Evolutionary conservation across 2,888 invertebrate species (phyloP), one percentile per base, ranked within the genome.

Genomic region (Pachydiplax longipennis): DNA sequence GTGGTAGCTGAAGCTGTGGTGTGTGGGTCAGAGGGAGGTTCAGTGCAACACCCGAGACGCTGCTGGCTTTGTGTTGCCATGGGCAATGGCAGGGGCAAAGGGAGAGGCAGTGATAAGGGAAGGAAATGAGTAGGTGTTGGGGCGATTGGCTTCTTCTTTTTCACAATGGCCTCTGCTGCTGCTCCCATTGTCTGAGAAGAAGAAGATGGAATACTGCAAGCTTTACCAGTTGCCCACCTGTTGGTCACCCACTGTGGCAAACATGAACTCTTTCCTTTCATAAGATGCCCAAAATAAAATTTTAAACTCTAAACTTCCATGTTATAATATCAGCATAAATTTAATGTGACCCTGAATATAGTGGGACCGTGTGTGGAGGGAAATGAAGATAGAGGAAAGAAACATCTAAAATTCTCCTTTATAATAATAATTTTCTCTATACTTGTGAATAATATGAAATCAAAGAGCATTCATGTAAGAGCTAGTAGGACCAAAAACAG

Each of bases 141-240:
- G 65, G 87, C 87, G 10, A 87, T 87, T n/a, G 87, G 87, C n/a
- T 87, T 87, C 87, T 87, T 87, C 87, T 87, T 87, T 65, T 87
- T 87, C 58, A 87, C 87, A 22, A 87, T 87, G 22, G 87, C 87
- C 37, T 87, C 87, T 22, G 87, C 87, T 22, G 87, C 87, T 6
- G 87, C 87, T 22, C 87, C 87, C 13, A 61, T 58, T 15, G 87
- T 87, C 87, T 87, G 87, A 31, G 65, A 61, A 87, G 87, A 87
- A n/a, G 87, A 87, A 22, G 87, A 87, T 37, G 87, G 48, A 31
- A 87, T 87, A n/a, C 87, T 37, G 61, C 87, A 87, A 35, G 65
- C 10, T 22, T 65, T 35, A 18, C 22, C 87, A 35, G 87, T 15
- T 22, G 31, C 22, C 37, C 65, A 87, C 87, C 87, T 87, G 87